phyloP scores from a whole-genome alignment of 37 sponge, comb jelly and placozoan genomes.

The Halisarca cf. caerulea region DNA sequence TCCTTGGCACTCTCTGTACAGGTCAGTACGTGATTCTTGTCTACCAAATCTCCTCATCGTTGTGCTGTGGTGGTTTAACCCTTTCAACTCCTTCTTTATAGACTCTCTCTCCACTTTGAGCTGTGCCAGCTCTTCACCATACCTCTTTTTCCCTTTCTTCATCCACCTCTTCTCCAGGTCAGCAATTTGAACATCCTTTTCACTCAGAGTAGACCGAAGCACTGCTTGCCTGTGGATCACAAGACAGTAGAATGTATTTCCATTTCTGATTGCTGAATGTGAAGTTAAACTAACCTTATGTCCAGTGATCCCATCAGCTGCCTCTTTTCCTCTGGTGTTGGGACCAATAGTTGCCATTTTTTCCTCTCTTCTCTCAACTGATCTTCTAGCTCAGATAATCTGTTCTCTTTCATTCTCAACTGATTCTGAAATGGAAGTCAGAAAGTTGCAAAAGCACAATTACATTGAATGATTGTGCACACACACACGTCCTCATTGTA shows the following conservation, averaged over 20 bases:
- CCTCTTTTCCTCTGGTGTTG: background rate
- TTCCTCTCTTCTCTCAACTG: background rate
- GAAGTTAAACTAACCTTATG: background rate
- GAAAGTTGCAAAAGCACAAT: too few relatives aligned
- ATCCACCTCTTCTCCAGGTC: background rate
- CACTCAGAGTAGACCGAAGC: background rate
- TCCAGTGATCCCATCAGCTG: background rate
- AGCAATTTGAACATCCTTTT: background rate
- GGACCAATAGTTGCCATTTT: background rate
- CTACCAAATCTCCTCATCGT: background rate
- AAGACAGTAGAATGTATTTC: background rate
- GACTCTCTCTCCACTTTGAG: constrained; percentile 3
- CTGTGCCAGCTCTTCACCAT: background rate
- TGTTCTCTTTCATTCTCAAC: too few relatives aligned
- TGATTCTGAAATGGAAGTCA: too few relatives aligned
- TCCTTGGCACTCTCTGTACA: background rate
- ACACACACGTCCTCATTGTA: too few relatives aligned
- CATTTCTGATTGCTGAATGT: background rate
- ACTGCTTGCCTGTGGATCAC: background rate
- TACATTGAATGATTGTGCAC: too few relatives aligned
- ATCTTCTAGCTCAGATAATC: too few relatives aligned
- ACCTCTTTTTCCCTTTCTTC: background rate
- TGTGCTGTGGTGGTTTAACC: background rate
- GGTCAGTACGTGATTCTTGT: background rate
- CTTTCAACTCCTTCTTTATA: background rate